Percentiles rank a stretch among this genome's conserved stretches.
Conservation (phyloP, 1,140 invertebrate genomes). For the Heliconius eleuchia region DNA sequence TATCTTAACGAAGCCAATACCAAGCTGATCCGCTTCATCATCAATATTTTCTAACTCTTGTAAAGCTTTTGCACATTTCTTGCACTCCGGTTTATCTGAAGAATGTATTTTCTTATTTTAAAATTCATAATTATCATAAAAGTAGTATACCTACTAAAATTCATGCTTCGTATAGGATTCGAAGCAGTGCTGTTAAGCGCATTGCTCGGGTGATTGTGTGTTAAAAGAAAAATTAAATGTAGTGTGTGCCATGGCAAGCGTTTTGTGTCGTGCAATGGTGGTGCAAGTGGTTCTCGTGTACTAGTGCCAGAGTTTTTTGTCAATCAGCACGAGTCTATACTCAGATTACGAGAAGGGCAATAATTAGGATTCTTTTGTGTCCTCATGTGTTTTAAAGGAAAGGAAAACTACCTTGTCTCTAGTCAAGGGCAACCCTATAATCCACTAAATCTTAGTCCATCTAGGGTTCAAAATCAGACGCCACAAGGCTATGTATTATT, state of each 20-base stretch:
- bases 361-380: slow-evolving; percentile 7
- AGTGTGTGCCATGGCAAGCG: slow-evolving; percentile 65
- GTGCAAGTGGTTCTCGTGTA: slow-evolving; percentile 36
- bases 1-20: slow-evolving; percentile 97
- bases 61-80: slow-evolving; percentile 94
- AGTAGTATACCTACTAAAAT: slow-evolving; percentile 28
- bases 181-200: slow-evolving; percentile 76
- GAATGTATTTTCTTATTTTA: slow-evolving; percentile 35
- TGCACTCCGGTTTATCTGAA: slow-evolving; percentile 95
- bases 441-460: slow-evolving; percentile 34
- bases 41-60: slow-evolving; percentile 97
- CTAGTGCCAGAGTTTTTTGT: slow-evolving; percentile 30
- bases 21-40: slow-evolving; percentile 96
- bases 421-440: slow-evolving; percentile 31
- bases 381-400: slow-evolving; percentile 22
- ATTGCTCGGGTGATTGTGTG: slow-evolving; percentile 60
- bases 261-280: slow-evolving; percentile 63
- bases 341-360: slow-evolving; percentile 1
- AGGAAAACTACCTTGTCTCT: slow-evolving; percentile 26
- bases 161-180: slow-evolving; percentile 66
- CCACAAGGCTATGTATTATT: slow-evolving; percentile 33
- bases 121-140: slow-evolving; percentile 22
- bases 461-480: slow-evolving; percentile 38
- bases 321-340: slow-evolving; percentile 24
- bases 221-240: slow-evolving; percentile 63